Evolutionary conservation across 2,888 invertebrate species (phyloP).

Genomic region (Drosophila emarginata): DNA sequence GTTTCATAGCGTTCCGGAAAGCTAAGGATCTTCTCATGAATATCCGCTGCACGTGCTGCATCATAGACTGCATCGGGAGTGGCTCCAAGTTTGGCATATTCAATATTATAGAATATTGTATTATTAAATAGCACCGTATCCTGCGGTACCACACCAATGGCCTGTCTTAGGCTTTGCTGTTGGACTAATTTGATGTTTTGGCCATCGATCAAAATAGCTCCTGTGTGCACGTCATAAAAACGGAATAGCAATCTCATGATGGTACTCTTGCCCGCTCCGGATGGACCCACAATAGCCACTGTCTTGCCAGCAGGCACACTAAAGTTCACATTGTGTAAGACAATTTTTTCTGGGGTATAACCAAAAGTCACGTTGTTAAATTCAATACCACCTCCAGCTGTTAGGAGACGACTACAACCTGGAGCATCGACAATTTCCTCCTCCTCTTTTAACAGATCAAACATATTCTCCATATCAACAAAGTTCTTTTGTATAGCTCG

Average conservation of each 20-base stretch:
- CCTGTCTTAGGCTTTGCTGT: slow-evolving; percentile 91
- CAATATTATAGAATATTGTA: slow-evolving; percentile 96
- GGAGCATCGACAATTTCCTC: slow-evolving; percentile 93
- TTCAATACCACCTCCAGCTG: slow-evolving; percentile 88
- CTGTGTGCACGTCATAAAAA: slow-evolving; percentile 96
- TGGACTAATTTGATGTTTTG: slow-evolving; percentile 94
- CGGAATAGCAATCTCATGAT: slow-evolving; percentile 96
- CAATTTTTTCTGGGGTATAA: slow-evolving; percentile 90
- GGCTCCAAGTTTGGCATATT: slow-evolving; percentile 93
- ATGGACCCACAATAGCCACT: slow-evolving; percentile 93
- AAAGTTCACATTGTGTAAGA: slow-evolving; percentile 91
- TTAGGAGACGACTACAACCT: slow-evolving; percentile 87
- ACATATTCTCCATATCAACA: slow-evolving; percentile 99
- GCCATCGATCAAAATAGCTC: slow-evolving; percentile 93
- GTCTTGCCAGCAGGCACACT: slow-evolving; percentile 92
- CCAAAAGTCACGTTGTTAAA: slow-evolving; percentile 95
- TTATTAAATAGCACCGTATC: slow-evolving; percentile 98
- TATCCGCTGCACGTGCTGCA: slow-evolving; percentile 96
- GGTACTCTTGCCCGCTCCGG: slow-evolving; percentile 97
- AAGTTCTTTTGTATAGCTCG: slow-evolving; percentile 98
- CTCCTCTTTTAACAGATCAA: slow-evolving; percentile 94
- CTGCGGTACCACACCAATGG: slow-evolving; percentile 96
- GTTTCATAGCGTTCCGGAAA: slow-evolving; percentile 96
- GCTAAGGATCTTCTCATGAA: slow-evolving; percentile 94
- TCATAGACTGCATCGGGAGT: slow-evolving; percentile 91